Evolutionary conservation across 2,888 invertebrate genomes (phyloP), one percentile per base, ranked within the genome.

Genomic region (Nasonia oneida): DNA sequence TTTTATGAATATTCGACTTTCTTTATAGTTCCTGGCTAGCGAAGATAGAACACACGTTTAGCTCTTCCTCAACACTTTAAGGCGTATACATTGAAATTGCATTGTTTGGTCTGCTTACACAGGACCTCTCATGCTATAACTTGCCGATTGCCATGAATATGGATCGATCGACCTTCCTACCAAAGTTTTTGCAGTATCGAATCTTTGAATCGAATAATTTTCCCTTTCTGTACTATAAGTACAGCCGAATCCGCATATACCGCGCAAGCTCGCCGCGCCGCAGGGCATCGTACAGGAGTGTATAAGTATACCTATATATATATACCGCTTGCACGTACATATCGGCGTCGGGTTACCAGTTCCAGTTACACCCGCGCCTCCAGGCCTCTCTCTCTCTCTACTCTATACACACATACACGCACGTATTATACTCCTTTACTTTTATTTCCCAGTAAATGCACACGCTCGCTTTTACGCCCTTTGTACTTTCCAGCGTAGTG

Each of bases 291-390:
- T 18, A 53, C 18, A 53, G 5, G 5, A 5, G 53, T 53, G 15
- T 53, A 53, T 53, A 53, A 18, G 18, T 23, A 23, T 23, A 23
- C 23, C 23, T 23, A 23, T 23, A 23, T 23, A n/a, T n/a, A n/a
- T n/a, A n/a, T n/a, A n/a, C n/a, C n/a, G n/a, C n/a, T n/a, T n/a
- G 23, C 23, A 23, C 23, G 23, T 23, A 23, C 23, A 67, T 33
- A n/a, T 14, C 87, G 90, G 90, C 89, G 87, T 90, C 90, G 87
- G 81, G 87, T 91, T 91, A 90, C 90, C 33, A 89, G 91, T 90
- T 90, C 89, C 90, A 90, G 89, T 90, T 90, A 91, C 90, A 89
- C 90, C 88, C 88, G 90, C 88, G 86, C 87, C 83, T 61, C 42
- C 61, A 29, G 79, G 67, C 57, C 79, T 75, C 73, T 70, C 78